Percentiles rank a stretch among this genome's conserved stretches.
Conservation (phyloP, 2,797 vertebrate genomes). For the Lagocephalus sceleratus region DNA sequence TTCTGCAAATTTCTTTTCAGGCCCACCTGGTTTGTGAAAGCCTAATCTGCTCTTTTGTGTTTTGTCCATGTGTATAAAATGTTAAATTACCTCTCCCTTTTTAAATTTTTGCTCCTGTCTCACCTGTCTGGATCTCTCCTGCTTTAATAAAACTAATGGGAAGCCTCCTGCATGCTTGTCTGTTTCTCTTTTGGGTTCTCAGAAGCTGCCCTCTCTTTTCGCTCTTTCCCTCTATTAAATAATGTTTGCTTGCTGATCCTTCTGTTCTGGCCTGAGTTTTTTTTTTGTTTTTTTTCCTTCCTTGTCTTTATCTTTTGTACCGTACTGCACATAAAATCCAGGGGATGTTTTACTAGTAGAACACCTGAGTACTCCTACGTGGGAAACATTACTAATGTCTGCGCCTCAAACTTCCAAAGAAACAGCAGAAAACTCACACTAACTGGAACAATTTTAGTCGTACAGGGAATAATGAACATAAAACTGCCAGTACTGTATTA, state of each 20-base stretch:
- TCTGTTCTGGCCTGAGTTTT: constrained; percentile 17
- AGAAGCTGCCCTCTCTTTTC: constrained; percentile 19
- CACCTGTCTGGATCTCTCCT: constrained; percentile 41
- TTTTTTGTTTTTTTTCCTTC: constrained; percentile 11
- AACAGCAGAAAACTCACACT: too few relatives aligned
- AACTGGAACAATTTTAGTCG: too few relatives aligned
- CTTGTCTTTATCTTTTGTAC: constrained; percentile 1
- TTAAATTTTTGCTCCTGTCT: constrained; percentile 30
- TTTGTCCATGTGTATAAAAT: constrained; percentile 15
- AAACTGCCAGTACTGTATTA: too few relatives aligned
- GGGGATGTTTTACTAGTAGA: not conserved
- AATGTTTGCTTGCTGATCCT: constrained; percentile 1
- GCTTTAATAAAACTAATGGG: constrained; percentile 54
- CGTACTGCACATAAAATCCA: not conserved
- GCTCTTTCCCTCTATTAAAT: constrained; percentile 31
- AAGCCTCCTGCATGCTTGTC: constrained; percentile 62
- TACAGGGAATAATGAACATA: too few relatives aligned
- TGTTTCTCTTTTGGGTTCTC: constrained; percentile 37
- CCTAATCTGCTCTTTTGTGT: constrained; percentile 14
- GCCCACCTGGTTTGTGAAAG: constrained; percentile 2
- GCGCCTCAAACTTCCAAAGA: too few relatives aligned
- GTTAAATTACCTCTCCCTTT: constrained; percentile 15
- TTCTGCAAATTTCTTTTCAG: not conserved
- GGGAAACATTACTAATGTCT: not conserved
- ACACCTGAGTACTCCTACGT: not conserved